Percentiles rank a stretch among this genome's conserved stretches.
Evolutionary conservation across 1,140 invertebrate species (phyloP).

Genomic region (Tetragnatha versicolor): DNA sequence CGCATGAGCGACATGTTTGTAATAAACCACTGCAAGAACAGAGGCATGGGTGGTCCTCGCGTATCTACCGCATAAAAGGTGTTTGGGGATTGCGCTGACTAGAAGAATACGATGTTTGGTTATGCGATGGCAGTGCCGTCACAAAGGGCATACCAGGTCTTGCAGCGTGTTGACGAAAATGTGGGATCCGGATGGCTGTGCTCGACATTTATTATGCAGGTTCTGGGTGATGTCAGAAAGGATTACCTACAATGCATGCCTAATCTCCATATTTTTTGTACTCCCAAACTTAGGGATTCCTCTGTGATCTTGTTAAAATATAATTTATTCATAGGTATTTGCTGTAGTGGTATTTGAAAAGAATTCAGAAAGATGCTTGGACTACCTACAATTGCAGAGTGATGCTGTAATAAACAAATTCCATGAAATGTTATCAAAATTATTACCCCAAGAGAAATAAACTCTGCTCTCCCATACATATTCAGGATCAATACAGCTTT

Average conservation of each 20-base stretch:
- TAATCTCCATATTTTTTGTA: neutral
- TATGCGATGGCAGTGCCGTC: neutral
- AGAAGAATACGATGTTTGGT: constrained; percentile 1
- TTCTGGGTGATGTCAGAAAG: neutral
- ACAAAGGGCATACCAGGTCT: constrained; percentile 6
- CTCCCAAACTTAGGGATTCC: too few relatives aligned
- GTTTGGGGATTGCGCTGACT: constrained; percentile 35
- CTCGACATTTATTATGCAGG: neutral
- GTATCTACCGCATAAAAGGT: constrained; percentile 36
- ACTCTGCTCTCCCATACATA: too few relatives aligned
- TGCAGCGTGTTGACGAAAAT: constrained; percentile 23
- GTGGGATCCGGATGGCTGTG: neutral
- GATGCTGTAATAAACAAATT: too few relatives aligned
- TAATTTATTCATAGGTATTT: too few relatives aligned
- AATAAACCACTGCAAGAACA: constrained; percentile 53
- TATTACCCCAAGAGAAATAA: too few relatives aligned
- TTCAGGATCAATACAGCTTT: too few relatives aligned
- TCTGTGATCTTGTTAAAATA: too few relatives aligned
- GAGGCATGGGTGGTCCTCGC: constrained; percentile 41
- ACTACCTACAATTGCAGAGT: too few relatives aligned
- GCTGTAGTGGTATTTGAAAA: too few relatives aligned
- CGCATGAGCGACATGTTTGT: constrained; percentile 43
- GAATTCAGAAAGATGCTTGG: too few relatives aligned
- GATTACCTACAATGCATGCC: neutral
- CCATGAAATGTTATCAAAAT: too few relatives aligned